These are phyloP conservation scores for Gila robusta DNA, from an alignment of 2,797 vertebrate genomes.

Conservation along the genomic window DNA sequence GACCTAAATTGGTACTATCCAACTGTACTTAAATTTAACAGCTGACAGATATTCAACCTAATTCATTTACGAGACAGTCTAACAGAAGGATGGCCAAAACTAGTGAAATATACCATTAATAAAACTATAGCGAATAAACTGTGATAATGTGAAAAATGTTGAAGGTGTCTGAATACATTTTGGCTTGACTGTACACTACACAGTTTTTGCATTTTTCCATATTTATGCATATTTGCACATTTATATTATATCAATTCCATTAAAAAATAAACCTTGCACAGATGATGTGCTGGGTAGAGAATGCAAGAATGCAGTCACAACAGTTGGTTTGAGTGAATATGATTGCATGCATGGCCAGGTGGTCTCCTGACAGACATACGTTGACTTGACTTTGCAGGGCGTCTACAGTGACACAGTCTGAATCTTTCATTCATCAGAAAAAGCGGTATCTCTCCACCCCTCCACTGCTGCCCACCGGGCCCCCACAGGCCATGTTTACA, in stretches of 20 bases:
- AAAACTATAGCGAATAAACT: no score
- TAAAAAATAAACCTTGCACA: not conserved
- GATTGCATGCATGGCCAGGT: not conserved
- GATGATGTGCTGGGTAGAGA: not conserved
- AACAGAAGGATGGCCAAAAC: no score
- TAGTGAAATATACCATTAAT: no score
- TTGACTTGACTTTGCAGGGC: slow-evolving; percentile 11
- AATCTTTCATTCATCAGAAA: slow-evolving; percentile 8
- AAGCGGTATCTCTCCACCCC: slow-evolving; percentile 11
- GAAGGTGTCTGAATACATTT: no score
- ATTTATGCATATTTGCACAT: not conserved
- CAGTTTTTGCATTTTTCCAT: not conserved
- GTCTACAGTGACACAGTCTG: not conserved
- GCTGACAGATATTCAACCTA: no score
- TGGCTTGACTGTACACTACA: not conserved
- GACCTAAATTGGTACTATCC: no score
- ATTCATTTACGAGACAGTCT: no score
- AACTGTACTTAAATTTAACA: no score
- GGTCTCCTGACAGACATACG: not conserved
- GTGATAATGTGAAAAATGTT: no score
- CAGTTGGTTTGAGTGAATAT: not conserved
- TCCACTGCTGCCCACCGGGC: slow-evolving; percentile 13
- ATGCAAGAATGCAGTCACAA: not conserved
- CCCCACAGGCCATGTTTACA: not conserved
- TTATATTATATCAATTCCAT: not conserved